Conservation (phyloP, 2,113 vertebrate species). For the Bungarus multicinctus region DNA sequence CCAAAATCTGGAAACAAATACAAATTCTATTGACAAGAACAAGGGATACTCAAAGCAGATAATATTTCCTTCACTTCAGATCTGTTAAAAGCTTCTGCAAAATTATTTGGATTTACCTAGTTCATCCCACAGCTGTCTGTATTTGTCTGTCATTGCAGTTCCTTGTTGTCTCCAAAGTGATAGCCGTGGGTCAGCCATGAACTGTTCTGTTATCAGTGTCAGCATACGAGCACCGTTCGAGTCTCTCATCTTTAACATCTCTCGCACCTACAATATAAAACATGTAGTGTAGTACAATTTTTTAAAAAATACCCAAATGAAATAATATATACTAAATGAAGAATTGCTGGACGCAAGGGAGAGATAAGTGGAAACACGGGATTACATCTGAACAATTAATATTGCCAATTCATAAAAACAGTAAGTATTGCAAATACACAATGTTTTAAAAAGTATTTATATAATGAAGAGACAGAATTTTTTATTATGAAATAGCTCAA, state of each 20-base stretch:
- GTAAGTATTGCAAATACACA: background rate
- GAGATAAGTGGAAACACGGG: background rate
- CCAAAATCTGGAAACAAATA: conserved; percentile 17
- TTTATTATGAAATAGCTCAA: background rate
- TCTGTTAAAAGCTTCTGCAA: conserved; percentile 18
- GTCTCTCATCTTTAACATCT: conserved; percentile 98
- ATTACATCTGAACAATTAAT: background rate
- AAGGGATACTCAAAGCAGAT: background rate
- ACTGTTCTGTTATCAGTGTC: conserved; percentile 94
- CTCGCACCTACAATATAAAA: conserved; percentile 80
- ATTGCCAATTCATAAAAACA: background rate
- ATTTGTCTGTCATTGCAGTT: conserved; percentile 96
- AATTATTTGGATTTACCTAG: conserved; percentile 71
- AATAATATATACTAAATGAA: background rate
- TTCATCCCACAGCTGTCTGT: conserved; percentile 94
- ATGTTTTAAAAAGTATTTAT: background rate
- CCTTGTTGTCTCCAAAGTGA: conserved; percentile 93
- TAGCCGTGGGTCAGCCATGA: conserved; percentile 93
- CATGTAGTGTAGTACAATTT: background rate
- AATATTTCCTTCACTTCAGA: conserved; percentile 3
- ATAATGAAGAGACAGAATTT: background rate
- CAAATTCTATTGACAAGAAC: conserved; percentile 19
- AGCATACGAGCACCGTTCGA: conserved; percentile 95
- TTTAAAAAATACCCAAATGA: background rate
- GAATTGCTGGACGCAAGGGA: background rate